Base-by-base conservation (phyloP, 2,113 vertebrate genomes). In the Lepidothrix coronata region DNA sequence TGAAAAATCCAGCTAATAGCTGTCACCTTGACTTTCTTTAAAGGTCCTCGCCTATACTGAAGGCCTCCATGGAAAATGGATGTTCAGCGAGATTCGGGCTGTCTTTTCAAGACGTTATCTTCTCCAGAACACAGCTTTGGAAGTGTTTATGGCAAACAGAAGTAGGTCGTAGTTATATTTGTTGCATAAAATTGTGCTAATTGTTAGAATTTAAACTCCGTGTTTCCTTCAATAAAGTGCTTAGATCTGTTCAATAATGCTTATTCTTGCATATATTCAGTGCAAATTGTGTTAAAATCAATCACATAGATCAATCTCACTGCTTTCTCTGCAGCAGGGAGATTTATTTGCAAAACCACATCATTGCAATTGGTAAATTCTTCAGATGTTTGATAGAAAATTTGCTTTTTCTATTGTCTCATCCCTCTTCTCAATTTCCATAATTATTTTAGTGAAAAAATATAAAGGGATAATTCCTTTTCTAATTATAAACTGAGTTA, bases 91-190 rank as follows among this genome's bases (percentile, higher is more conserved):
- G 97, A 99, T 99, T 95, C 98, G 99, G 39, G 99, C 99, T 4
- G 99, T 99, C 39, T 99, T 99, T 97, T 99, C 99, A 92, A 98
- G 99, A 77, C 99, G 98, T 33, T 99, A 98, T 92, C 99, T 99
- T 93, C 98, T 99, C 43, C 99, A 99, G 95, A 99, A 98, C 97
- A 99, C 99, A 12, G 99, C 99, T 30, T 95, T 99, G 97, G 99
- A 99, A 97, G 98, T 99, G 59, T 99, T 99, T 77, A 99, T 99
- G 99, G 99, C 99, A 93, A 99, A 99, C 96, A 98, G 99, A 98
- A 99, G 99, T 99, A 98, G 96, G 98, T 93, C 49, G 81, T 61
- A 58, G 21, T 70, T 87, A 25, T 67, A 57, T 59, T 92, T 70
- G 14, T 85, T 51, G 8, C 20, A 48, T 78, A 79, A 92, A 76